These are phyloP conservation scores for Hypolimnas misippus DNA, from an alignment of 2,888 invertebrate genomes.

Conservation along the genomic window DNA sequence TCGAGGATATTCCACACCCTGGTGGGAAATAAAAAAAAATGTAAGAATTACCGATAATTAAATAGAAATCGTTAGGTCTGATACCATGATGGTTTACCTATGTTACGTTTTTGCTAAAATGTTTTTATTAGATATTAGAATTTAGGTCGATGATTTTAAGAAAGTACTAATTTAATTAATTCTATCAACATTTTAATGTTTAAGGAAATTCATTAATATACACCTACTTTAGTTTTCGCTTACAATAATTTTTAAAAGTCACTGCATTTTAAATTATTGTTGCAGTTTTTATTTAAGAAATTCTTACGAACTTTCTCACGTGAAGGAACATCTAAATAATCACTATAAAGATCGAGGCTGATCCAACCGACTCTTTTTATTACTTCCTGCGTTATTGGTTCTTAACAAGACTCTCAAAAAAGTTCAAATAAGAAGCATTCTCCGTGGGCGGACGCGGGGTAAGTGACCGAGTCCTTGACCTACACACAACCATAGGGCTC, in stretches of 20 bases:
- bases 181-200: too few relatives aligned
- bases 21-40: neutral
- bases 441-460: slow-evolving; percentile 54
- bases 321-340: neutral
- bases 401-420: slow-evolving; percentile 23
- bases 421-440: slow-evolving; percentile 14
- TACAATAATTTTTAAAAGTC: too few relatives aligned
- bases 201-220: too few relatives aligned
- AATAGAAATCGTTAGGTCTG: too few relatives aligned
- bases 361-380: slow-evolving; percentile 5
- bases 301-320: neutral
- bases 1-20: too few relatives aligned
- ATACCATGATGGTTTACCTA: too few relatives aligned
- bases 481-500: slow-evolving; percentile 44
- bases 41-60: neutral
- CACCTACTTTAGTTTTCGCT: too few relatives aligned
- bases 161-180: too few relatives aligned
- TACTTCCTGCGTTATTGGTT: slow-evolving; percentile 24
- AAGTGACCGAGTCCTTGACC: slow-evolving; percentile 75
- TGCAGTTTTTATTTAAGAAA: neutral
- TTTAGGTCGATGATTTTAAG: too few relatives aligned
- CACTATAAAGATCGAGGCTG: neutral
- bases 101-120: too few relatives aligned
- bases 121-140: too few relatives aligned
- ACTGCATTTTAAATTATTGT: too few relatives aligned